Percentiles rank a stretch among this genome's conserved stretches.
Evolutionary conservation across 2,113 vertebrate species (phyloP).

Genomic region (Dromiciops gliroides): DNA sequence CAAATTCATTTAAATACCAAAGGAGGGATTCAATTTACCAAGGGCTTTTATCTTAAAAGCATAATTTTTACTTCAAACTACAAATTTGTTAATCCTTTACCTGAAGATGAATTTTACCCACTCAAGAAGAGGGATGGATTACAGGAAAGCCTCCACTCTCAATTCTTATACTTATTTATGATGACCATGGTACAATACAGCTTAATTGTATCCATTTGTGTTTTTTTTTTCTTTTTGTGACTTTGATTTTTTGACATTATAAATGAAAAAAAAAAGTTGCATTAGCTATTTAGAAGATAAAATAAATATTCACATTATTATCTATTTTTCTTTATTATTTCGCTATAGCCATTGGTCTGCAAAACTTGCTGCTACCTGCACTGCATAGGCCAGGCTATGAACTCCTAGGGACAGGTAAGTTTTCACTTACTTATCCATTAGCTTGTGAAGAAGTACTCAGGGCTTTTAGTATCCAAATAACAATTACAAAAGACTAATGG

Average conservation of each 20-base stretch:
- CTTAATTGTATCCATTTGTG: neutral
- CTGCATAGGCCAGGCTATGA: neutral
- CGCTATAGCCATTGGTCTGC: neutral
- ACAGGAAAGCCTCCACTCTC: neutral
- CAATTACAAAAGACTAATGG: neutral
- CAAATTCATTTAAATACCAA: neutral
- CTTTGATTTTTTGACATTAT: neutral
- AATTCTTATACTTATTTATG: neutral
- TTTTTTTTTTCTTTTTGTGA: neutral
- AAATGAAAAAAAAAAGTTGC: neutral
- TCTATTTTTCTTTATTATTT: conserved; percentile 35
- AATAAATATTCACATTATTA: conserved; percentile 24
- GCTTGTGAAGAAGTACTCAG: neutral
- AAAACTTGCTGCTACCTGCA: neutral
- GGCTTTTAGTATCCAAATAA: neutral
- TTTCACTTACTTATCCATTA: too few relatives aligned
- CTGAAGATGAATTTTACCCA: neutral
- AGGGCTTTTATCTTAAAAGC: neutral
- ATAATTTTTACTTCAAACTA: neutral
- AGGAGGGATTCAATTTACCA: neutral
- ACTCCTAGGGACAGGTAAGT: neutral
- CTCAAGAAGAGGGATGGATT: neutral
- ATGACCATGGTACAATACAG: neutral
- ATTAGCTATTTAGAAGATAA: conserved; percentile 12
- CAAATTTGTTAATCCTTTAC: too few relatives aligned